Evolutionary conservation across 2,113 vertebrate genomes (phyloP).

Genomic region (Empidonax traillii): DNA sequence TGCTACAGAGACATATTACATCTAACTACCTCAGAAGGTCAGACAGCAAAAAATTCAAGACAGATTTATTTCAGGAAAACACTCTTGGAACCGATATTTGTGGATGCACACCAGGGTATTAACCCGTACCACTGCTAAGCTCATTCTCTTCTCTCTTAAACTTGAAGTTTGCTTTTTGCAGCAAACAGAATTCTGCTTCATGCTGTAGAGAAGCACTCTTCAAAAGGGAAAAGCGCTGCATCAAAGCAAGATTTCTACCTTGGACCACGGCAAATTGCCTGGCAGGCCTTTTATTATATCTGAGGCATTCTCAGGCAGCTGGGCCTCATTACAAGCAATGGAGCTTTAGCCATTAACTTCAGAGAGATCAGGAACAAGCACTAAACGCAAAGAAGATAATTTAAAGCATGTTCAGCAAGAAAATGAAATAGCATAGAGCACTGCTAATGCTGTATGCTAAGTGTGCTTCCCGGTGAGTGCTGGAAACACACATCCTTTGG

Average conservation of each 20-base stretch:
- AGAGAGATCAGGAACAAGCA: constrained; percentile 18
- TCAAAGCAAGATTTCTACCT: constrained; percentile 14
- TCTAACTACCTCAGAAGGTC: neutral
- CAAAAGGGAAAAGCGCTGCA: neutral
- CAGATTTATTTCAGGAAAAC: neutral
- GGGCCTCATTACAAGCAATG: neutral
- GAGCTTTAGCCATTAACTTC: constrained; percentile 7
- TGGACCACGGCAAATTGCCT: neutral
- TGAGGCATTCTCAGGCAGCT: neutral
- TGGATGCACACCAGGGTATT: neutral
- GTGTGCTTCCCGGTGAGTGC: neutral
- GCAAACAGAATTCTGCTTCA: neutral
- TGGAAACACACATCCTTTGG: neutral
- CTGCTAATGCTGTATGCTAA: neutral
- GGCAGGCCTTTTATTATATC: neutral
- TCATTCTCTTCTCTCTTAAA: neutral
- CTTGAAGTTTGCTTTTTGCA: neutral
- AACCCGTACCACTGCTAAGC: neutral
- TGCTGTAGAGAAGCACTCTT: neutral
- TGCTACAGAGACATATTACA: neutral
- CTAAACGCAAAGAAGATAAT: neutral
- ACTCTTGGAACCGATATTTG: neutral
- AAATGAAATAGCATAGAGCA: neutral
- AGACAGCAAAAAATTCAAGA: neutral
- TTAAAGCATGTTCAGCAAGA: constrained; percentile 6